Evolutionary conservation across 2,888 invertebrate genomes (phyloP).

Genomic region (Trissolcus brochymenae): DNA sequence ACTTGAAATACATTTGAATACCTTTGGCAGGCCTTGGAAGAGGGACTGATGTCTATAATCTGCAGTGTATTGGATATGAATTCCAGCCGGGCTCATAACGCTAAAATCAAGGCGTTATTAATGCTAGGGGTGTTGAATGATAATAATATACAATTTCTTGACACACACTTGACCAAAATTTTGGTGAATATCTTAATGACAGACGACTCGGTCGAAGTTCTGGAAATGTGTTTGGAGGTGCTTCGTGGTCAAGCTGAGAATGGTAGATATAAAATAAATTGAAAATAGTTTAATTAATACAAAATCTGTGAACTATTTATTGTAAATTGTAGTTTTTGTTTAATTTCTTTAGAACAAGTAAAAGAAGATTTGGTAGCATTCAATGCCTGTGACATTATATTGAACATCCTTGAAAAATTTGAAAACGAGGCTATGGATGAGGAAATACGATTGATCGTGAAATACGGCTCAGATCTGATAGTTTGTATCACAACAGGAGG

Average conservation of each 20-base stretch:
- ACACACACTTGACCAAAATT: slow-evolving; percentile 78
- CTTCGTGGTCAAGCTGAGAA: slow-evolving; percentile 87
- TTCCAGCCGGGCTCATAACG: slow-evolving; percentile 75
- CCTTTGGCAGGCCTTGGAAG: slow-evolving; percentile 74
- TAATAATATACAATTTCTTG: slow-evolving; percentile 76
- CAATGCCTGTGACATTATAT: slow-evolving; percentile 86
- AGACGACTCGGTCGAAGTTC: slow-evolving; percentile 84
- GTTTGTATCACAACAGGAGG: slow-evolving; percentile 91
- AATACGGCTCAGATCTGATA: slow-evolving; percentile 90
- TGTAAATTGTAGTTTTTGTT: slow-evolving; percentile 23
- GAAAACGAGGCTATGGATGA: slow-evolving; percentile 80
- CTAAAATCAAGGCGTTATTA: slow-evolving; percentile 78
- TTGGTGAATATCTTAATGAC: slow-evolving; percentile 82
- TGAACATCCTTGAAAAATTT: slow-evolving; percentile 84
- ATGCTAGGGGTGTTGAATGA: slow-evolving; percentile 78
- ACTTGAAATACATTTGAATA: slow-evolving; percentile 11
- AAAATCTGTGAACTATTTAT: slow-evolving; percentile 1
- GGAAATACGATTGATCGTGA: slow-evolving; percentile 83
- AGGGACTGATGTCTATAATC: slow-evolving; percentile 77
- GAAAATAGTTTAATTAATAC: not conserved
- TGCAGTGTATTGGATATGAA: slow-evolving; percentile 77
- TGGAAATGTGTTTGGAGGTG: slow-evolving; percentile 86
- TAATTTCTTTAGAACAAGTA: slow-evolving; percentile 82
- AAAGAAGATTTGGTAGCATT: slow-evolving; percentile 86
- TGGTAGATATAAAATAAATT: slow-evolving; percentile 76